These are phyloP conservation scores for Mactromeris polynyma DNA, from an alignment of 2,888 invertebrate genomes.

Conservation along the genomic window DNA sequence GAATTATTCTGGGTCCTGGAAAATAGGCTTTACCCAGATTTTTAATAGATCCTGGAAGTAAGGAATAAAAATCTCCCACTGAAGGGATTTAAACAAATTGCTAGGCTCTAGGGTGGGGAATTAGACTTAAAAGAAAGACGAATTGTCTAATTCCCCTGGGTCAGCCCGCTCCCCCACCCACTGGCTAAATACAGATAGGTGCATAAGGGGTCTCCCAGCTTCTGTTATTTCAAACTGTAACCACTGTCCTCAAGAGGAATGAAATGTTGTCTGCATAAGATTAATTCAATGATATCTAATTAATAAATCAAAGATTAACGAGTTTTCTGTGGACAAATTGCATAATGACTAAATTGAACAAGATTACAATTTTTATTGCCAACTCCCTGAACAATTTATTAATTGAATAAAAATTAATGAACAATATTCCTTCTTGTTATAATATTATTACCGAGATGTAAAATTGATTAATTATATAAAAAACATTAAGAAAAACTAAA, in stretches of 20 bases:
- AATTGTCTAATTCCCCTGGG: too few species aligned
- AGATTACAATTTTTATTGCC: slow-evolving; percentile 8
- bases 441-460: background rate
- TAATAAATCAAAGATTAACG: slow-evolving; percentile 8
- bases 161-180: too few species aligned
- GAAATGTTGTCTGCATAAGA: background rate
- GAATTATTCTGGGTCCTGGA: too few species aligned
- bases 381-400: slow-evolving; percentile 10
- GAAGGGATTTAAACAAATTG: too few species aligned
- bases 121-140: too few species aligned
- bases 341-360: slow-evolving; percentile 13
- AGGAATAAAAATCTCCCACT: too few species aligned
- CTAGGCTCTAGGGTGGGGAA: too few species aligned
- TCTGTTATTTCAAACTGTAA: background rate
- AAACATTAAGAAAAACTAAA: background rate
- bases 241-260: background rate
- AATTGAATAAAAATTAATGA: slow-evolving; percentile 16
- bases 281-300: slow-evolving; percentile 1
- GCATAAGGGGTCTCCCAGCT: too few species aligned
- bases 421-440: background rate
- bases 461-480: background rate
- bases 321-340: background rate
- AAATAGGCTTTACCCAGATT: too few species aligned
- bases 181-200: too few species aligned
- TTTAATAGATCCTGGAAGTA: too few species aligned